Evolutionary conservation across 2,888 invertebrate genomes (phyloP).

Genomic region (Tanypteryx hageni): DNA sequence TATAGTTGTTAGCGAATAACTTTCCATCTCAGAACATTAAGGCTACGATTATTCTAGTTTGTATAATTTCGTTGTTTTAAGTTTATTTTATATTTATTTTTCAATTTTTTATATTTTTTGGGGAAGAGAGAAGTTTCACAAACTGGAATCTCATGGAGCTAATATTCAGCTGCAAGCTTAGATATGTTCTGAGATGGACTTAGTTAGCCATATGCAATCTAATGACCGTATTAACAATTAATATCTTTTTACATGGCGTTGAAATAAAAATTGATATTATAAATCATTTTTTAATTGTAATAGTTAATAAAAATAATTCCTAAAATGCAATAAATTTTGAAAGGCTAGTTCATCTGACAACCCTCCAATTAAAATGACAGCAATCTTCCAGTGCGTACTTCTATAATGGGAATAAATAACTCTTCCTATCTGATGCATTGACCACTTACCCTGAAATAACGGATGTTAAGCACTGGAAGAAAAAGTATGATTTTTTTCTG

Average conservation of each 20-base stretch:
- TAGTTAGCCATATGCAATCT: too few relatives aligned
- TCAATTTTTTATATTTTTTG: too few relatives aligned
- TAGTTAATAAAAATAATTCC: background rate
- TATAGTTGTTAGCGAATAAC: too few relatives aligned
- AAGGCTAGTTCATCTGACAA: background rate
- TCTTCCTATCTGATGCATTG: conserved; percentile 21
- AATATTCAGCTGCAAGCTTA: too few relatives aligned
- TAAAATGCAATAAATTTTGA: conserved; percentile 6
- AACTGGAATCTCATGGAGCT: too few relatives aligned
- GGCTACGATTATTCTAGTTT: too few relatives aligned
- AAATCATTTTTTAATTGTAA: background rate
- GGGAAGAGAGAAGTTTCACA: too few relatives aligned
- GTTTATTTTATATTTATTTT: too few relatives aligned
- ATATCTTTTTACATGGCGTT: background rate
- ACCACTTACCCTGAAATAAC: conserved; percentile 27
- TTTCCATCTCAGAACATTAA: too few relatives aligned
- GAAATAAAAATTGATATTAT: background rate
- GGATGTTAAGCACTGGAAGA: conserved; percentile 9
- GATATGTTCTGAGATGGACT: too few relatives aligned
- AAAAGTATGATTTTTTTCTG: conserved; percentile 46
- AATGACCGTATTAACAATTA: too few relatives aligned
- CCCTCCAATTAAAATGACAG: conserved; percentile 24
- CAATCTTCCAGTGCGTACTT: conserved; percentile 19
- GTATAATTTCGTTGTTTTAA: too few relatives aligned
- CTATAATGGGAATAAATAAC: background rate